Percentiles rank a stretch among this genome's conserved stretches.
Conservation (phyloP, 2,113 vertebrate species). For the Oncorhynchus kisutch region DNA sequence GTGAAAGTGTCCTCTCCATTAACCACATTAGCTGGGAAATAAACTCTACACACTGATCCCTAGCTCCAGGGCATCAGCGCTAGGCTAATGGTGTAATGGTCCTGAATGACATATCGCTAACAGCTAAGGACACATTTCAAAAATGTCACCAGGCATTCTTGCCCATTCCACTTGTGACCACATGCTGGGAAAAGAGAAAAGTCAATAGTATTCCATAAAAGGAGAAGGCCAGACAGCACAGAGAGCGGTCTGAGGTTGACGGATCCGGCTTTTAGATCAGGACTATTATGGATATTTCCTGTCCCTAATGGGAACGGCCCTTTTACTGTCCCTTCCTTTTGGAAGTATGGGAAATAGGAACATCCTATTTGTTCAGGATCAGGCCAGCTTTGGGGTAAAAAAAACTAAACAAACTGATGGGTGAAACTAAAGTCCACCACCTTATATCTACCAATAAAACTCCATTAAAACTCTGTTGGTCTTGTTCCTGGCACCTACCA, state of each 20-base stretch:
- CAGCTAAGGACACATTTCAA: slow-evolving; percentile 34
- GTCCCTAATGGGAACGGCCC: not conserved
- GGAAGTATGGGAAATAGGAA: not conserved
- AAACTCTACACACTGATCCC: slow-evolving; percentile 58
- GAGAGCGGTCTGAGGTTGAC: not conserved
- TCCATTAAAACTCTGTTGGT: too few species aligned
- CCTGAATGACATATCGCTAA: slow-evolving; percentile 54
- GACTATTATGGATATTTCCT: not conserved
- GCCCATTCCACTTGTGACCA: slow-evolving; percentile 24
- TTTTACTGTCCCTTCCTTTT: not conserved
- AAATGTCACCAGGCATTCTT: slow-evolving; percentile 46
- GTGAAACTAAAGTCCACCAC: too few species aligned
- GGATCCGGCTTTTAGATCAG: not conserved
- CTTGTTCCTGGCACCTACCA: too few species aligned
- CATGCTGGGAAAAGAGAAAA: slow-evolving; percentile 25
- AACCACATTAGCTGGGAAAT: slow-evolving; percentile 36
- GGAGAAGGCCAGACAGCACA: not conserved
- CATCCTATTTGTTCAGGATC: too few species aligned
- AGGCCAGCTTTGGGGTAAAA: too few species aligned
- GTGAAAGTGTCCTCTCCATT: not conserved
- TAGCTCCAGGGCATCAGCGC: slow-evolving; percentile 36
- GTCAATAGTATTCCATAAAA: slow-evolving; percentile 29
- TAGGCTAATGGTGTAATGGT: slow-evolving; percentile 52
- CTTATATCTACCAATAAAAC: too few species aligned
- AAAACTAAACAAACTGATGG: too few species aligned